phyloP scores from a whole-genome alignment of 2,888 invertebrate genomes.

The Caenorhabditis panamensis region DNA sequence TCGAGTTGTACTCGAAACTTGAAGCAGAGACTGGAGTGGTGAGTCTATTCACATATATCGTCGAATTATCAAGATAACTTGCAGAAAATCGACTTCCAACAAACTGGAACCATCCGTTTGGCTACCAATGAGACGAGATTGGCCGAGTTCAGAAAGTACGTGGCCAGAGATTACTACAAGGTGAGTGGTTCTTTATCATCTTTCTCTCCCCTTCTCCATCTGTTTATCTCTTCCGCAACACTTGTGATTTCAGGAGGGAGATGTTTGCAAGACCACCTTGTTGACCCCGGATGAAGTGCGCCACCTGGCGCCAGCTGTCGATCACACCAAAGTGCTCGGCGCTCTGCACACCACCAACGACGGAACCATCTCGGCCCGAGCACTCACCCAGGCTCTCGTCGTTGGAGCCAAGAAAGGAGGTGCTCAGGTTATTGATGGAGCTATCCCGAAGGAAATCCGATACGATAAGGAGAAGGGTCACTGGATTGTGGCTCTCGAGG shows the following conservation, averaged over 20 bases:
- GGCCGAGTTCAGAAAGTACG: slow-evolving; percentile 82
- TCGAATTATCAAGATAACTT: slow-evolving; percentile 21
- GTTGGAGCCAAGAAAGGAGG: slow-evolving; percentile 82
- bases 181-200: background rate
- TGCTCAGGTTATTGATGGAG: slow-evolving; percentile 79
- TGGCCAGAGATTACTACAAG: slow-evolving; percentile 82
- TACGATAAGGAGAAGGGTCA: slow-evolving; percentile 66
- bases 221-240: background rate
- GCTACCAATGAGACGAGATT: slow-evolving; percentile 81
- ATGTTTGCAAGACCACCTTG: slow-evolving; percentile 72
- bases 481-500: slow-evolving; percentile 51
- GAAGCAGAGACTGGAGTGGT: slow-evolving; percentile 82
- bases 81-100: slow-evolving; percentile 82
- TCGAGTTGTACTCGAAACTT: slow-evolving; percentile 82
- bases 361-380: slow-evolving; percentile 83
- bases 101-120: slow-evolving; percentile 82
- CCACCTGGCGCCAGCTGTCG: slow-evolving; percentile 81
- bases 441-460: slow-evolving; percentile 69
- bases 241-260: slow-evolving; percentile 63
- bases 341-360: slow-evolving; percentile 82
- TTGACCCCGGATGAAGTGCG: slow-evolving; percentile 81
- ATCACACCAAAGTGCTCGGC: slow-evolving; percentile 79
- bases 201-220: too few relatives aligned
- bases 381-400: slow-evolving; percentile 82
- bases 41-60: background rate